These are phyloP conservation scores for Scaptomyza tumidula DNA, from an alignment of 2,888 invertebrate species.

Conservation along the genomic window DNA sequence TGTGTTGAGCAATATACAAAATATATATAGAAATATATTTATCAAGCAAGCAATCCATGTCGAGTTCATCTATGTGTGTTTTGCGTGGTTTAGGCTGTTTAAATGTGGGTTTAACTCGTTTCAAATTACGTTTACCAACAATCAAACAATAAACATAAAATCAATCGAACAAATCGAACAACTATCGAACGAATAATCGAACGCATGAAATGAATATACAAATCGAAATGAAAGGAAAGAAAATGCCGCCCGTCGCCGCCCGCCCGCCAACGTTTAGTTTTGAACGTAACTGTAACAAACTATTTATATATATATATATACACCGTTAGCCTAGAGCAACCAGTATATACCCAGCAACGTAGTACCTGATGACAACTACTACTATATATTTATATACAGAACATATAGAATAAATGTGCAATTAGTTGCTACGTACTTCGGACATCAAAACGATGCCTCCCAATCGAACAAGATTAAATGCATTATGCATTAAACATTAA, in stretches of 20 bases:
- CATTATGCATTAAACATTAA: neutral
- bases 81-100: conserved; percentile 84
- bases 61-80: conserved; percentile 84
- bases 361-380: conserved; percentile 18
- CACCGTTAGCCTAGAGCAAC: conserved; percentile 27
- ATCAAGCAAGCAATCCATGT: conserved; percentile 79
- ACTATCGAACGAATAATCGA: conserved; percentile 24
- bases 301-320: neutral
- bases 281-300: conserved; percentile 33
- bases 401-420: conserved; percentile 19
- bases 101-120: conserved; percentile 65
- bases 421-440: conserved; percentile 28
- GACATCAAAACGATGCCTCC: conserved; percentile 21
- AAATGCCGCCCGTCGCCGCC: conserved; percentile 50
- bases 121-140: conserved; percentile 29
- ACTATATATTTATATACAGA: conserved; percentile 18
- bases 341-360: conserved; percentile 28
- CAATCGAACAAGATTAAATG: neutral
- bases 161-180: conserved; percentile 17
- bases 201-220: conserved; percentile 35
- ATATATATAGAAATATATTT: conserved; percentile 19
- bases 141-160: conserved; percentile 19
- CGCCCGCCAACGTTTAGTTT: conserved; percentile 57
- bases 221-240: conserved; percentile 25
- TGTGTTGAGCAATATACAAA: conserved; percentile 27